phyloP scores from a whole-genome alignment of 2,113 vertebrate genomes.

The Tupaia chinensis region DNA sequence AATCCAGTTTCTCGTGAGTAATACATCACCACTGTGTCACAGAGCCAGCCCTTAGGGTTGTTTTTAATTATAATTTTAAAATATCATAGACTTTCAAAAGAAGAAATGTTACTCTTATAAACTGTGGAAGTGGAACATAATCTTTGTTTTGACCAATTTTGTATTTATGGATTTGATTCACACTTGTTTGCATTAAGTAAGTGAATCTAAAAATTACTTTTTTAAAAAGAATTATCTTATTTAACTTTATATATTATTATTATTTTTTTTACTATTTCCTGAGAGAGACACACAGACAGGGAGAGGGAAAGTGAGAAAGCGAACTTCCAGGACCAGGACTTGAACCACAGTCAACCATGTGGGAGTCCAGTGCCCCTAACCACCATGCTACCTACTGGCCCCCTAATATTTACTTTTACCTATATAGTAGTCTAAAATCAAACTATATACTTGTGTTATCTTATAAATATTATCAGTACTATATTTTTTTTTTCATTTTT shows the following conservation, averaged over 20 bases:
- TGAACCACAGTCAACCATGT: too few species aligned
- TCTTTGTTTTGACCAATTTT: conserved; percentile 13
- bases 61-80: neutral
- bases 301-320: too few species aligned
- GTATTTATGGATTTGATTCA: conserved; percentile 6
- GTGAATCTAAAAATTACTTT: neutral
- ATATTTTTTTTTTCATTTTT: too few species aligned
- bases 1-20: too few species aligned
- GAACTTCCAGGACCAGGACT: too few species aligned
- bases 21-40: too few species aligned
- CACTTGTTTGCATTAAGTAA: conserved; percentile 20
- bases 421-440: neutral
- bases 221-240: too few species aligned
- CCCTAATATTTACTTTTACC: neutral
- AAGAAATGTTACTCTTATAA: conserved; percentile 9
- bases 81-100: neutral
- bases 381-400: too few species aligned
- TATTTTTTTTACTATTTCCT: too few species aligned
- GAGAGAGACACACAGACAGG: too few species aligned
- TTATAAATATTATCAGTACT: neutral
- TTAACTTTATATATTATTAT: too few species aligned
- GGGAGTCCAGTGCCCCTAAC: too few species aligned
- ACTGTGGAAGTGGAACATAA: neutral
- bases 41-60: neutral
- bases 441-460: neutral